Base-by-base conservation (phyloP, 2,113 vertebrate genomes). In the Ifrita kowaldi region DNA sequence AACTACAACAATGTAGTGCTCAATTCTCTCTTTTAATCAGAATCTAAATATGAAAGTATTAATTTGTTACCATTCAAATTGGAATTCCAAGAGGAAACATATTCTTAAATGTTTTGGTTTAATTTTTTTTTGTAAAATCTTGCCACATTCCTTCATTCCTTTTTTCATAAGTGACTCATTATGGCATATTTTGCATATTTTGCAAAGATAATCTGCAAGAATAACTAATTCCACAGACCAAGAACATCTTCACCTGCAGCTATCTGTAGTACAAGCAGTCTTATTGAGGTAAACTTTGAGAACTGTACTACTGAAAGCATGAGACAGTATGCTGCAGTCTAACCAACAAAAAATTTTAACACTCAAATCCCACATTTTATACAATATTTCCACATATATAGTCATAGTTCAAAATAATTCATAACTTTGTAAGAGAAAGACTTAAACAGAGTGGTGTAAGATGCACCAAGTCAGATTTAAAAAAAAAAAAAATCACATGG, bases 1-100 rank as follows among this genome's bases (percentile, higher is more conserved):
- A 94, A 95, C 68, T 13, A 70, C 47, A 90, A 93, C 17, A 95
- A 81, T 32, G 27, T 33, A 35, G 18, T 53, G 7, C 28, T 92
- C 79, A 59, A 56, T 35, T 47, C 20, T 87, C 32, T 73, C 30
- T 79, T 76, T 69, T 60, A 89, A 85, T 70, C 24, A 3, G 10
- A 74, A 89, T 68, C 39, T 83, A 70, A 77, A 90, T 65, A 79
- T 17, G 5, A 50, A 69, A 75, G 47, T 60, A 47, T 21, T 55
- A 57, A 64, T 60, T 24, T 27, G 27, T 32, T 37, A 67, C 20
- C 52, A 87, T 82, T 91, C 42, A 78, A 57, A 70, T 4, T 8
- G 13, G 12, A 62, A 42, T 87, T 86, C 30, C 55, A 26, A 19
- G 12, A 37, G 16, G n/a, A 85, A 87, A 35, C 15, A 28, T 22